These are phyloP conservation scores for Dicaeum eximium DNA, from an alignment of 2,113 vertebrate genomes.

Conservation along the genomic window DNA sequence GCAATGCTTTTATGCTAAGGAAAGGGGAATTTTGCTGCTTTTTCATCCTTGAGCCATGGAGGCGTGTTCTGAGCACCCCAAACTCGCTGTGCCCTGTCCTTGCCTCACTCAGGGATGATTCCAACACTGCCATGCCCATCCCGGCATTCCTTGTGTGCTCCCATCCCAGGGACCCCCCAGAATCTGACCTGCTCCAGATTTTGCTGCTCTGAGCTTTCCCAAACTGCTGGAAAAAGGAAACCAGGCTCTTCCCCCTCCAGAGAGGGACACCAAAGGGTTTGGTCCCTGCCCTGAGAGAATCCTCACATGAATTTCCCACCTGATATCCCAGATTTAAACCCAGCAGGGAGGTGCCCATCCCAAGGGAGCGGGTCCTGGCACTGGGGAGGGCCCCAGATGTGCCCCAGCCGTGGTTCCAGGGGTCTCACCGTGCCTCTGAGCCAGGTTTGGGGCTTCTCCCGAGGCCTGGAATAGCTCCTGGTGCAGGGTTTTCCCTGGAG, in stretches of 20 bases:
- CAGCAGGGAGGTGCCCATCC: neutral
- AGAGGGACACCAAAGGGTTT: neutral
- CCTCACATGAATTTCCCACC: neutral
- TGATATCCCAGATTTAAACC: neutral
- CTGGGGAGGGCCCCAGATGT: neutral
- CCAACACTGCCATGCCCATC: rapidly evolving
- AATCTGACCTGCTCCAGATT: neutral
- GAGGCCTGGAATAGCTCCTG: neutral
- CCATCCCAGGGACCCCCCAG: neutral
- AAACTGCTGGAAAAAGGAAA: neutral
- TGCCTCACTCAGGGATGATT: rapidly evolving
- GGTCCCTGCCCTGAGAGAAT: neutral
- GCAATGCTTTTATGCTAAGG: rapidly evolving
- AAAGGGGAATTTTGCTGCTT: neutral
- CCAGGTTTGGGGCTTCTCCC: neutral
- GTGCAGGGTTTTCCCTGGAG: neutral
- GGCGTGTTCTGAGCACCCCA: rapidly evolving
- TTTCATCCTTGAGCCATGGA: rapidly evolving
- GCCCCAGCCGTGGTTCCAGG: neutral
- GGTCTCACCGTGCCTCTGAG: neutral
- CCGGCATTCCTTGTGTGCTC: rapidly evolving
- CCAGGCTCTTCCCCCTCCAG: neutral
- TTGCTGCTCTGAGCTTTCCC: neutral
- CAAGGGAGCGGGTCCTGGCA: neutral
- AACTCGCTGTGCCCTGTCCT: neutral